Percentiles rank a stretch among this genome's conserved stretches.
Evolutionary conservation across 2,113 vertebrate genomes (phyloP).

Genomic region (Platanista minor): DNA sequence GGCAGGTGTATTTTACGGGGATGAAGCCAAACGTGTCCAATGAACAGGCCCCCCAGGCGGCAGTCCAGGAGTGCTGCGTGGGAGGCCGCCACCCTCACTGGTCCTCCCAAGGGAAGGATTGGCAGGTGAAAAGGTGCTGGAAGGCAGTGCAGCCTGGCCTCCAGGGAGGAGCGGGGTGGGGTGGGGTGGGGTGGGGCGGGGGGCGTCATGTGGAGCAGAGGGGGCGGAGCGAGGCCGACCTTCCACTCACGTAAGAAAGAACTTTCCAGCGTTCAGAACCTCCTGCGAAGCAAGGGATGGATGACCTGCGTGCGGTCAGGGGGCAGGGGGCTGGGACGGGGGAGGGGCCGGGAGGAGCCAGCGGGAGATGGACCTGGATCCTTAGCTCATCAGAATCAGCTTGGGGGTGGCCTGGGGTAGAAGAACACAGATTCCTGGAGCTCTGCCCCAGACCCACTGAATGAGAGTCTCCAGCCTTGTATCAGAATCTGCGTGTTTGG

Average conservation of each 20-base stretch:
- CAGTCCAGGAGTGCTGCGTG: accelerated
- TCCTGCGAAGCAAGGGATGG: neutral
- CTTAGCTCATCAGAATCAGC: neutral
- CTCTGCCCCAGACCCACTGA: neutral
- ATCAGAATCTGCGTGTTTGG: neutral
- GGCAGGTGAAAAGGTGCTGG: neutral
- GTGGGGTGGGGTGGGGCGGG: accelerated
- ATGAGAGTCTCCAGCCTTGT: neutral
- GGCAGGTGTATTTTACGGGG: neutral
- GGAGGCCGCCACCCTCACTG: accelerated
- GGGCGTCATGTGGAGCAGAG: neutral
- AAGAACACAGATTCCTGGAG: neutral
- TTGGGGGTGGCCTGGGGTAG: neutral
- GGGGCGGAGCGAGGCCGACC: neutral
- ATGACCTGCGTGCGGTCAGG: accelerated
- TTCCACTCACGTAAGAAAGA: neutral
- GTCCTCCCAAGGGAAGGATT: neutral
- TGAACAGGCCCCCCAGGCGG: neutral
- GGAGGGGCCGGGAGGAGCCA: neutral
- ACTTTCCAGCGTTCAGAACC: neutral
- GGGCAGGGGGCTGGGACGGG: neutral
- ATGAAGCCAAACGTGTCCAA: neutral
- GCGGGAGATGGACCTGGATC: neutral
- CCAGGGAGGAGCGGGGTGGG: neutral
- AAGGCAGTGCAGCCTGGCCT: neutral